These are phyloP conservation scores for Calliphora vicina DNA, from an alignment of 1,140 invertebrate species.

Conservation along the genomic window DNA sequence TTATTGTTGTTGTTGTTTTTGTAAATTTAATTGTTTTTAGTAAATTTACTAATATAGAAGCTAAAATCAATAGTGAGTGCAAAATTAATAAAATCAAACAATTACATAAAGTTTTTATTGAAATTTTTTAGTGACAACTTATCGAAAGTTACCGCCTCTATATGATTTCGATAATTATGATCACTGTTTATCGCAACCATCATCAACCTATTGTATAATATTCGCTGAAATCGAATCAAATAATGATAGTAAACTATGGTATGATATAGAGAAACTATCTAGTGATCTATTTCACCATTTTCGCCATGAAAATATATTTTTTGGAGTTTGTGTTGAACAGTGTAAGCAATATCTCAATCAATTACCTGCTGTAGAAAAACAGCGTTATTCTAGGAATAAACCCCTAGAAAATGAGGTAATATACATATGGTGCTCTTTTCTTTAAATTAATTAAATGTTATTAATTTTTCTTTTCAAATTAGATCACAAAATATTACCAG, in stretches of 20 bases:
- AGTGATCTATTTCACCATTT: background rate
- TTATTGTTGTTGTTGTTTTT: background rate
- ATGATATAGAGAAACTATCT: background rate
- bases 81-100: background rate
- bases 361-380: background rate
- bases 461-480: background rate
- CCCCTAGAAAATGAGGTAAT: background rate
- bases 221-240: slow-evolving; percentile 6
- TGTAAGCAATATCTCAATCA: background rate
- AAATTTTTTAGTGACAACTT: background rate
- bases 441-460: background rate
- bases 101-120: background rate
- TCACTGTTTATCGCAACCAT: background rate
- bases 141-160: background rate
- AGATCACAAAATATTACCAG: background rate
- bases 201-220: background rate
- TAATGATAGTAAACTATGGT: background rate
- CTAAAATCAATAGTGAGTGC: background rate
- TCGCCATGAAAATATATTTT: slow-evolving; percentile 5
- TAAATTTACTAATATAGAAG: background rate
- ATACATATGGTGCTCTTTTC: background rate
- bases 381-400: background rate
- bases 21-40: background rate
- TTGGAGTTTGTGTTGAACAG: background rate
- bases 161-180: slow-evolving; percentile 10